Percentiles rank a stretch among this genome's conserved stretches.
Conservation (phyloP, 2,797 vertebrate genomes). For the Phoebastria nigripes region DNA sequence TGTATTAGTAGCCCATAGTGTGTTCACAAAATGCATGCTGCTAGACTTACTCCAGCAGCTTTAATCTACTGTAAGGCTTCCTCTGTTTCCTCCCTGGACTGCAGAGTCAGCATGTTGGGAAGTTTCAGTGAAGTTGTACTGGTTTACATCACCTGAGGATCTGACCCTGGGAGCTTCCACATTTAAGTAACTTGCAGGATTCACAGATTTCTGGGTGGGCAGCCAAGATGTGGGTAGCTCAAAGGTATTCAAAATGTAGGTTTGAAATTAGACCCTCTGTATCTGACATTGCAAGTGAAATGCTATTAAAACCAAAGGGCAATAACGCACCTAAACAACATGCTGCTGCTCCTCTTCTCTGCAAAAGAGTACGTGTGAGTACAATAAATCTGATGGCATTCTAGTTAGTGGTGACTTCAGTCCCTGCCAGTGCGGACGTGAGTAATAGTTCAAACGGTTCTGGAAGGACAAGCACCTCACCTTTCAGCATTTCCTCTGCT, state of each 20-base stretch:
- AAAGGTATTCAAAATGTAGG: background rate
- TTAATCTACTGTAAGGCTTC: background rate
- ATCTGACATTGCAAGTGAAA: background rate
- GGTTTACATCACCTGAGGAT: background rate
- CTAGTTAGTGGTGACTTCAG: background rate
- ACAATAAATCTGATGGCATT: background rate
- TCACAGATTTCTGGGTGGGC: background rate
- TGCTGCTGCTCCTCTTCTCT: background rate
- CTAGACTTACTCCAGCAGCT: background rate
- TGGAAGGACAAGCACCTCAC: background rate
- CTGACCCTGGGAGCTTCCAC: background rate
- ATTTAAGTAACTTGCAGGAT: background rate
- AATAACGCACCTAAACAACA: background rate
- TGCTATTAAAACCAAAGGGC: background rate
- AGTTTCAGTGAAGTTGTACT: background rate
- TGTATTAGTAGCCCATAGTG: background rate
- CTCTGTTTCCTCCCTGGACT: background rate
- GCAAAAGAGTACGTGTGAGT: background rate
- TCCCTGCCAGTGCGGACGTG: accelerated
- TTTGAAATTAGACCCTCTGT: background rate
- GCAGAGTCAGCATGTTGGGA: background rate
- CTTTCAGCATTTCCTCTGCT: background rate
- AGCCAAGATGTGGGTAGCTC: background rate
- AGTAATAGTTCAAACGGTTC: background rate
- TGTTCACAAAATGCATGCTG: background rate